Evolutionary conservation across 1,140 invertebrate species (phyloP).

Genomic region (Hyles vespertilio): DNA sequence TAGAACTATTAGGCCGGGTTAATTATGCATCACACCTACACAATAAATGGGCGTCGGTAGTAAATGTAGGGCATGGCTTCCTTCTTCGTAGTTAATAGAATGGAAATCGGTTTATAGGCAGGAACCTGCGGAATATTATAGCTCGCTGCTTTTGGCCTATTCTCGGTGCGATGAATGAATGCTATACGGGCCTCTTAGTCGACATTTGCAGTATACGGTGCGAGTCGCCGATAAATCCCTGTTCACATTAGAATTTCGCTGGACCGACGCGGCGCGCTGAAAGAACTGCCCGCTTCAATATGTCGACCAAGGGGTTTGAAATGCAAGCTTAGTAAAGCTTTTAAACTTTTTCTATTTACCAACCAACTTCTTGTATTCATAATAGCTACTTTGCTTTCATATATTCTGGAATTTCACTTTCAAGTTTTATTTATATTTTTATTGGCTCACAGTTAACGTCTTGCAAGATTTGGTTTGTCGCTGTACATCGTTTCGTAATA

Average conservation of each 20-base stretch:
- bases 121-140: constrained; percentile 14
- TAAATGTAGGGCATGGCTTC: constrained; percentile 8
- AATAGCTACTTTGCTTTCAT: no score
- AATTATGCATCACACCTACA: no score
- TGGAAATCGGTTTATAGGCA: constrained; percentile 19
- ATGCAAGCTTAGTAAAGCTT: constrained; percentile 17
- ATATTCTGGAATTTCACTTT: no score
- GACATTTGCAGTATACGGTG: constrained; percentile 28
- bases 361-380: no score
- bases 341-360: constrained; percentile 11
- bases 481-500: no score
- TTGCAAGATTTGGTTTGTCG: no score
- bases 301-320: constrained; percentile 12
- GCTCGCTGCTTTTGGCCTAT: constrained; percentile 16
- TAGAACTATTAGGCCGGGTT: no score
- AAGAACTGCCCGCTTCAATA: constrained; percentile 21
- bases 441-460: no score
- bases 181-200: constrained; percentile 18
- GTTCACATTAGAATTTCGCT: constrained; percentile 31
- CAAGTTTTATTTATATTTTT: no score
- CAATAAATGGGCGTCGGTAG: no score
- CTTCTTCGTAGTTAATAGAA: constrained; percentile 14
- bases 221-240: constrained; percentile 29
- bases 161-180: constrained; percentile 10
- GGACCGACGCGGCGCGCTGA: constrained; percentile 20